phyloP scores from a whole-genome alignment of 2,113 vertebrate species.

The Silurus asotus region DNA sequence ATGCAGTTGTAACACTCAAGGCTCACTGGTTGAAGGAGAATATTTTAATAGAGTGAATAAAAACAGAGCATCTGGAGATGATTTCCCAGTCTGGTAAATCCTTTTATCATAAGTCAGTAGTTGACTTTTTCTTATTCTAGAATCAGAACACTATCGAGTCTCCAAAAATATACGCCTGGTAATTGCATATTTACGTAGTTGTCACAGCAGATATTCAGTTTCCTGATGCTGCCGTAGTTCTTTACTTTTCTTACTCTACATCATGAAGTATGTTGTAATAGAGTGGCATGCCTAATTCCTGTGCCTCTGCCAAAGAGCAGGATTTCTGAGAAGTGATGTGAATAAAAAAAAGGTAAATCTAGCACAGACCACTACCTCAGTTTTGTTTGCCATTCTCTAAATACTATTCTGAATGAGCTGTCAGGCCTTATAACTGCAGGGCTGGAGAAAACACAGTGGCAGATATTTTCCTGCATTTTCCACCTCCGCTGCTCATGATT shows the following conservation, averaged over 20 bases:
- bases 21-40: constrained; percentile 35
- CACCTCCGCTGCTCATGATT: constrained; percentile 33
- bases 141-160: not conserved
- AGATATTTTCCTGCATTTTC: constrained; percentile 49
- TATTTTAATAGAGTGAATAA: constrained; percentile 29
- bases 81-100: constrained; percentile 41
- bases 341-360: constrained; percentile 25
- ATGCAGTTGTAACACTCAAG: constrained; percentile 36
- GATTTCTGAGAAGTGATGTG: constrained; percentile 51
- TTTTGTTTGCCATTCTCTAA: constrained; percentile 46
- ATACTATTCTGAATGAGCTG: constrained; percentile 43
- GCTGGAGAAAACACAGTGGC: constrained; percentile 54
- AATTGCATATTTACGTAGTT: constrained; percentile 21
- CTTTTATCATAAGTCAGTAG: constrained; percentile 30
- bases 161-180: constrained; percentile 18
- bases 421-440: constrained; percentile 44
- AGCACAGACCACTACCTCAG: constrained; percentile 30
- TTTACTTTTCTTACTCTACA: constrained; percentile 22
- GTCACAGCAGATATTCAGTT: constrained; percentile 22
- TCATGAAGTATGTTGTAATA: constrained; percentile 30
- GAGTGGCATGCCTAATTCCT: constrained; percentile 11
- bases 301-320: constrained; percentile 35
- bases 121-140: constrained; percentile 23
- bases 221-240: constrained; percentile 16
- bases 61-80: constrained; percentile 44